phyloP scores from a whole-genome alignment of 2,888 invertebrate species.

The Sphinx pinastri region DNA sequence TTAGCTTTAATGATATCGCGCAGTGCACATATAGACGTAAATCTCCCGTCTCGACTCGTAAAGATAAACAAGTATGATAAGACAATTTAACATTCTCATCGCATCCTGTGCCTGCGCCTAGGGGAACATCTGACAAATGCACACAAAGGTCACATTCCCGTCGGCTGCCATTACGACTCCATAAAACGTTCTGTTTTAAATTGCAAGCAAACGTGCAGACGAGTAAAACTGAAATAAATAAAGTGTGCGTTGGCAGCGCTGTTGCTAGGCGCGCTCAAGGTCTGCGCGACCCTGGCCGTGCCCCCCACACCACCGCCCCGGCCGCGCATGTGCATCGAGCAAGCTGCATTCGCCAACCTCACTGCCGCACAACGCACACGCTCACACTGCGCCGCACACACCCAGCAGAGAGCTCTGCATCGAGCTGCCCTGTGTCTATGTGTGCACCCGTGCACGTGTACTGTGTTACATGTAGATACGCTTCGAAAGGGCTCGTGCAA shows the following conservation, averaged over 20 bases:
- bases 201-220: constrained; percentile 71
- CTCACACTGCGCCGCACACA: constrained; percentile 32
- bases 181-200: constrained; percentile 72
- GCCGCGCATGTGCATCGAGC: constrained; percentile 66
- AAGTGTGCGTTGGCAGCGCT: constrained; percentile 62
- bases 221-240: constrained; percentile 77
- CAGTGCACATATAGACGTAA: constrained; percentile 33
- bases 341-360: constrained; percentile 55
- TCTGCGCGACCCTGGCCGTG: constrained; percentile 73
- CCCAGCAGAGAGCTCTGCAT: constrained; percentile 31
- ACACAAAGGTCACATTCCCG: constrained; percentile 54
- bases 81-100: constrained; percentile 43
- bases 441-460: constrained; percentile 37
- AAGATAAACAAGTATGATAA: constrained; percentile 49
- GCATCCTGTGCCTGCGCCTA: constrained; percentile 32
- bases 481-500: constrained; percentile 49
- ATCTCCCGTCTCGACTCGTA: constrained; percentile 38
- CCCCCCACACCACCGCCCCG: constrained; percentile 49
- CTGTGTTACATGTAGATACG: constrained; percentile 29
- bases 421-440: constrained; percentile 5
- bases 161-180: constrained; percentile 57
- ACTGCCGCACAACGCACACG: constrained; percentile 36
- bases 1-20: constrained; percentile 27
- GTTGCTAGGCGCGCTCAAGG: constrained; percentile 82
- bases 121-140: constrained; percentile 46